Base-by-base conservation (phyloP, 2,888 invertebrate species). In the Fragum sueziense region DNA sequence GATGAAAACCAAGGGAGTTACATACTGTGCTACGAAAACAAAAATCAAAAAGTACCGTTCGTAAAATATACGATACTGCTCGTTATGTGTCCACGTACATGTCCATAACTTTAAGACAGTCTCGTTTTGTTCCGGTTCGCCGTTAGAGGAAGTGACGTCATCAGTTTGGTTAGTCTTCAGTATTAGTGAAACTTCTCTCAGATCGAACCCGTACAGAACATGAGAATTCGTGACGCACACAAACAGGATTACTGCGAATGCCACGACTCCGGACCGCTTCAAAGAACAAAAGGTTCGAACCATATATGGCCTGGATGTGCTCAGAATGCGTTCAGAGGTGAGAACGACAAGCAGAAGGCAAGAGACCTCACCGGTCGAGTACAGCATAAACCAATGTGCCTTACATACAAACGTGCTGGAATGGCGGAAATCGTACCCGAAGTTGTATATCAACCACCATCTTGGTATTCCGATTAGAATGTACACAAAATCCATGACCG, bases 401-500 rank as follows among this genome's bases (percentile, higher is more conserved):
- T 70, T 70, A 54, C 70, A 70, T 17, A 54, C 31, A 7, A 54
- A 31, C 11, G 31, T 33, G 33, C 31, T 25, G 1, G 54, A 54
- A 25, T 33, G 33, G 7, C 70, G 27, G 14, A 70, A 34, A 25
- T 70, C 70, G 25, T 33, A 52, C 14, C 22, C 34, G n/a, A 70
- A 70, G 33, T 52, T 54, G 29, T 70, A 70, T 1, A 70, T 34
- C 9, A 70, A 11, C 70, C 54, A 52, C 70, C 70, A 70, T 54
- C 70, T 70, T 7, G 70, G 70, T 14, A 70, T 33, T 14, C 52
- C 54, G 14, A 34, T n/a, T 2, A 54, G 14, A 6, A 70, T 54
- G 22, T 11, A 33, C n/a, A 70, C 7, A 33, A 54, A 22, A 25
- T 70, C 70, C 7, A 31, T 33, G 6, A 31, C n/a, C 0, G 70